These are phyloP conservation scores for Peromyscus eremicus DNA, from an alignment of 2,797 vertebrate genomes.

Conservation along the genomic window DNA sequence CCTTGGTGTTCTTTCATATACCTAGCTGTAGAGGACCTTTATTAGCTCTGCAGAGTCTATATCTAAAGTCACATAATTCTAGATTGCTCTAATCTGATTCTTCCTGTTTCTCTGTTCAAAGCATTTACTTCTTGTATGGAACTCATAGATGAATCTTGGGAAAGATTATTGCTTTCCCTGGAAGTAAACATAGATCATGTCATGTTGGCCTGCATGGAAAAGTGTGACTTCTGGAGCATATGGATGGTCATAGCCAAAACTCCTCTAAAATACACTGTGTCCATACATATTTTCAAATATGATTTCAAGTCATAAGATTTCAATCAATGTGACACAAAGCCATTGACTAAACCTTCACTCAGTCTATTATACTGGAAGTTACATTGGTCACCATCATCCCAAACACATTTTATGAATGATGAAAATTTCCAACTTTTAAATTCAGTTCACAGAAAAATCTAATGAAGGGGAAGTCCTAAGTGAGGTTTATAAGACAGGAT, in stretches of 20 bases:
- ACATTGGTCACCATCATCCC: neutral
- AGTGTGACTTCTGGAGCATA: neutral
- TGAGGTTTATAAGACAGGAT: neutral
- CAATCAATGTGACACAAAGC: neutral
- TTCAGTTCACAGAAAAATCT: neutral
- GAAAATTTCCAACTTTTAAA: constrained; percentile 27
- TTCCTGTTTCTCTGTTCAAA: neutral
- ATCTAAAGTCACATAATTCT: neutral
- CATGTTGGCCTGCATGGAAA: neutral
- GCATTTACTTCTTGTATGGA: neutral
- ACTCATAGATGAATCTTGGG: neutral
- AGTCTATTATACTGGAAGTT: neutral
- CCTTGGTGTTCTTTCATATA: neutral
- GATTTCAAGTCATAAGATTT: constrained; percentile 45
- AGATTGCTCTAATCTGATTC: neutral
- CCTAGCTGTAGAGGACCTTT: neutral
- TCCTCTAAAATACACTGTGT: neutral
- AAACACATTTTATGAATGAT: neutral
- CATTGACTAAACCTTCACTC: neutral
- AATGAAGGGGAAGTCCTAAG: neutral
- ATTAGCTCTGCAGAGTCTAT: neutral
- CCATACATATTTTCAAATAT: neutral
- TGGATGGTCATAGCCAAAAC: neutral
- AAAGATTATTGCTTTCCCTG: neutral
- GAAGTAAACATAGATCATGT: neutral